A percentile compares a stretch with the other conserved stretches of the same genome.
Conservation (phyloP, 2,888 invertebrate genomes). For the Amphipyra tragopoginis region DNA sequence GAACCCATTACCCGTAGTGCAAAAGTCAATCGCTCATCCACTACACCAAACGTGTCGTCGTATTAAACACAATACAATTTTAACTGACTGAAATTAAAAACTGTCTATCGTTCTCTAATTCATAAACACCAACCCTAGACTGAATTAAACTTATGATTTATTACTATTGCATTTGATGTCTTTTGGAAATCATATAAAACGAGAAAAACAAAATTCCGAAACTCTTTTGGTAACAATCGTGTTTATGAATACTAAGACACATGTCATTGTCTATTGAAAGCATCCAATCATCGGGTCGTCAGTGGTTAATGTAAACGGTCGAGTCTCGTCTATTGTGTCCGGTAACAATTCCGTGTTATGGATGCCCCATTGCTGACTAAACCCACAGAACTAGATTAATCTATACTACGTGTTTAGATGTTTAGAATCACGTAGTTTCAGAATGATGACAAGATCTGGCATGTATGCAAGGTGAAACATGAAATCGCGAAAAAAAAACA, state of each 20-base stretch:
- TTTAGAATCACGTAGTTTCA: constrained; percentile 5
- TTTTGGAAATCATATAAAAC: constrained; percentile 44
- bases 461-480: too few relatives aligned
- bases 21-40: too few relatives aligned
- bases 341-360: constrained; percentile 84
- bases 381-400: constrained; percentile 50
- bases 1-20: too few relatives aligned
- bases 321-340: constrained; percentile 76
- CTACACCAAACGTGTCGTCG: too few relatives aligned
- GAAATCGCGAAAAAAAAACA: too few relatives aligned
- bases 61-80: too few relatives aligned
- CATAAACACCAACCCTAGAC: neutral
- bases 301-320: constrained; percentile 74
- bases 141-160: constrained; percentile 7
- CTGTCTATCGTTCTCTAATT: too few relatives aligned
- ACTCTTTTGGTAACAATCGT: constrained; percentile 62
- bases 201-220: constrained; percentile 47
- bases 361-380: constrained; percentile 80
- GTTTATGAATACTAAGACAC: constrained; percentile 67
- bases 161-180: constrained; percentile 33
- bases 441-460: neutral
- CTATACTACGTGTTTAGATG: constrained; percentile 19
- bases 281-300: constrained; percentile 74
- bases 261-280: constrained; percentile 80
- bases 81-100: too few relatives aligned